A percentile compares a stretch with the other conserved stretches of the same genome.
Conservation (phyloP, 2,113 vertebrate genomes). For the Empidonax traillii region DNA sequence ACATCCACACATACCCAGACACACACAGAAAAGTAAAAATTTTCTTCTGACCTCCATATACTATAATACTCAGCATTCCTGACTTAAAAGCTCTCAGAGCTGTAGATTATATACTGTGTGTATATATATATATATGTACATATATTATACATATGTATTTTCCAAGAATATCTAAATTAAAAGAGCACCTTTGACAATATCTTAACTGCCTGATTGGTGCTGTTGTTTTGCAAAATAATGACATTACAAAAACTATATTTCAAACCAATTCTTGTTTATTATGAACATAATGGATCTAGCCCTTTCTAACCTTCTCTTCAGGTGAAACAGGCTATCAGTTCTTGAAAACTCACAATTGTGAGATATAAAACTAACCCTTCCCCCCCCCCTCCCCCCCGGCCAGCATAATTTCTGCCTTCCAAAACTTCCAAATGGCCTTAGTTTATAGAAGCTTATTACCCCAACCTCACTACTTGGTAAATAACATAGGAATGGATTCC, state of each 20-base stretch:
- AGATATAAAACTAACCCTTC: conserved; percentile 75
- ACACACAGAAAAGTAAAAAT: conserved; percentile 70
- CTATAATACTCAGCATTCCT: conserved; percentile 84
- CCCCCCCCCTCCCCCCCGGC: conserved; percentile 50
- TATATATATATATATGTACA: conserved; percentile 82
- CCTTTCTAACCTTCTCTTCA: conserved; percentile 79
- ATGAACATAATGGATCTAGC: conserved; percentile 77
- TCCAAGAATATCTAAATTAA: conserved; percentile 78
- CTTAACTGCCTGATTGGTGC: conserved; percentile 74
- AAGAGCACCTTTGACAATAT: conserved; percentile 80
- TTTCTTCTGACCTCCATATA: conserved; percentile 77
- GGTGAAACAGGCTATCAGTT: conserved; percentile 70
- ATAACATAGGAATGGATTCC: conserved; percentile 61
- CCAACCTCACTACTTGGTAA: conserved; percentile 68
- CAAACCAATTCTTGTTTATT: conserved; percentile 72
- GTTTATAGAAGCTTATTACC: conserved; percentile 65
- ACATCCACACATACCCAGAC: conserved; percentile 19
- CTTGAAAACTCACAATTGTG: conserved; percentile 68
- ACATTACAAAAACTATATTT: conserved; percentile 76
- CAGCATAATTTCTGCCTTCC: conserved; percentile 61
- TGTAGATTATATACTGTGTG: conserved; percentile 84
- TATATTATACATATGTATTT: conserved; percentile 80
- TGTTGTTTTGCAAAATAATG: conserved; percentile 74
- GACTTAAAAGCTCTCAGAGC: conserved; percentile 82
- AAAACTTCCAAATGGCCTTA: conserved; percentile 67